These are phyloP conservation scores for Trididemnum clinides DNA, from an alignment of 23 tunicate genomes.

Conservation along the genomic window DNA sequence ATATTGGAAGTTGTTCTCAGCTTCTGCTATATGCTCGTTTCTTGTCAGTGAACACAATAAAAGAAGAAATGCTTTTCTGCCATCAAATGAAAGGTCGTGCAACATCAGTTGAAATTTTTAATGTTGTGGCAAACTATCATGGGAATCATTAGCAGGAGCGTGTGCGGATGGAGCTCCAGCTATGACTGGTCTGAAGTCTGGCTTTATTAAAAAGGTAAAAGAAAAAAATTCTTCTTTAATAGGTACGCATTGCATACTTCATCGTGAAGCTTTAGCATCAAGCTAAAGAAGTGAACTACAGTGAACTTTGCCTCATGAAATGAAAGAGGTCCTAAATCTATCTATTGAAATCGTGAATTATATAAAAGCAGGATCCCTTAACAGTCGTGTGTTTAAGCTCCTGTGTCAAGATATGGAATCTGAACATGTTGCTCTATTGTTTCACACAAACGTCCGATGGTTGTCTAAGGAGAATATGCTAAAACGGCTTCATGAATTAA, in stretches of 20 bases:
- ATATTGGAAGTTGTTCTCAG: slow-evolving; percentile 40
- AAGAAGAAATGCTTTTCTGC: slow-evolving; percentile 40
- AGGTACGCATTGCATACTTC: slow-evolving; percentile 38
- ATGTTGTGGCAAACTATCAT: slow-evolving; percentile 34
- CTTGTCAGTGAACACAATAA: slow-evolving; percentile 24
- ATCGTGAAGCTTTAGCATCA: slow-evolving; percentile 34
- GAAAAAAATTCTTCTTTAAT: slow-evolving; percentile 26
- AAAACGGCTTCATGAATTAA: slow-evolving; percentile 40
- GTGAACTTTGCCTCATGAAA: slow-evolving; percentile 34
- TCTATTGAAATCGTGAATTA: slow-evolving; percentile 19
- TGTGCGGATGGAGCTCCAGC: slow-evolving; percentile 43
- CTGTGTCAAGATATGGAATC: slow-evolving; percentile 35
- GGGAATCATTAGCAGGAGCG: slow-evolving; percentile 31
- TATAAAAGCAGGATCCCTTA: slow-evolving; percentile 31
- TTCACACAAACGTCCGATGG: slow-evolving; percentile 39
- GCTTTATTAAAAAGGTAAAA: slow-evolving; percentile 38
- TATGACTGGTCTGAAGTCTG: slow-evolving; percentile 29
- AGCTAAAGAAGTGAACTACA: too few species aligned
- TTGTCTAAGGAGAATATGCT: slow-evolving; percentile 43
- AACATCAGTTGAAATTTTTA: slow-evolving; percentile 36
- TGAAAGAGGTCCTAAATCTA: slow-evolving; percentile 20
- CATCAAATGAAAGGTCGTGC: slow-evolving; percentile 34
- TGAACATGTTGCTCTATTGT: slow-evolving; percentile 25
- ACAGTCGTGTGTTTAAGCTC: slow-evolving; percentile 33
- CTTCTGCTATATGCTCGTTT: slow-evolving; percentile 39